Evolutionary conservation across 2,113 vertebrate genomes (phyloP).

Genomic region (Indicator indicator): DNA sequence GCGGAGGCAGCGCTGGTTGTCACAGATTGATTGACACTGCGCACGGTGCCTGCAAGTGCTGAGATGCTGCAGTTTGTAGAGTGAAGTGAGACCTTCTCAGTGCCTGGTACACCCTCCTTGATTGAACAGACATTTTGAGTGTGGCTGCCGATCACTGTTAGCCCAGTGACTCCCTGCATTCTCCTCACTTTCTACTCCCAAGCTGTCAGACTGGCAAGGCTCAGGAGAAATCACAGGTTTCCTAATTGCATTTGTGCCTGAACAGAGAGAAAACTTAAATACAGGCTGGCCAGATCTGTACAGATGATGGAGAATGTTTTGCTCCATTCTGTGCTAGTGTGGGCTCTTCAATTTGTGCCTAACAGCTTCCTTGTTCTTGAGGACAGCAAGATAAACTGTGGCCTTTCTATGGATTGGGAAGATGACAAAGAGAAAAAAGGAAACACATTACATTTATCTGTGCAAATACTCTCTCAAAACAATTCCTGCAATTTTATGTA

Average conservation of each 20-base stretch:
- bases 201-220: conserved; percentile 60
- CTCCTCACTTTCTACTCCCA: conserved; percentile 53
- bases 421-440: conserved; percentile 17
- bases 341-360: conserved; percentile 22
- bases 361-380: conserved; percentile 9
- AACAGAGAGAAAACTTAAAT: conserved; percentile 37
- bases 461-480: conserved; percentile 3
- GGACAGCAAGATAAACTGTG: conserved; percentile 28
- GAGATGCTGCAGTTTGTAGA: background rate
- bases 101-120: conserved; percentile 11
- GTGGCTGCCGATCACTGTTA: conserved; percentile 10
- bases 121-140: conserved; percentile 45
- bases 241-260: conserved; percentile 58
- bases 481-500: conserved; percentile 2
- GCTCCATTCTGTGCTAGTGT: background rate
- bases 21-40: conserved; percentile 51
- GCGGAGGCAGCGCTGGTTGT: conserved; percentile 26
- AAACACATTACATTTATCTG: conserved; percentile 15
- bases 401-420: background rate
- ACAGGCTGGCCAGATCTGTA: conserved; percentile 15
- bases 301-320: conserved; percentile 10
- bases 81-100: conserved; percentile 17
- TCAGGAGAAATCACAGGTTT: conserved; percentile 68
- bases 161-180: conserved; percentile 29
- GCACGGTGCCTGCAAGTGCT: background rate